Percentiles rank a stretch among this genome's conserved stretches.
Evolutionary conservation across 2,797 vertebrate genomes (phyloP).

Genomic region (Halcyon badia): DNA sequence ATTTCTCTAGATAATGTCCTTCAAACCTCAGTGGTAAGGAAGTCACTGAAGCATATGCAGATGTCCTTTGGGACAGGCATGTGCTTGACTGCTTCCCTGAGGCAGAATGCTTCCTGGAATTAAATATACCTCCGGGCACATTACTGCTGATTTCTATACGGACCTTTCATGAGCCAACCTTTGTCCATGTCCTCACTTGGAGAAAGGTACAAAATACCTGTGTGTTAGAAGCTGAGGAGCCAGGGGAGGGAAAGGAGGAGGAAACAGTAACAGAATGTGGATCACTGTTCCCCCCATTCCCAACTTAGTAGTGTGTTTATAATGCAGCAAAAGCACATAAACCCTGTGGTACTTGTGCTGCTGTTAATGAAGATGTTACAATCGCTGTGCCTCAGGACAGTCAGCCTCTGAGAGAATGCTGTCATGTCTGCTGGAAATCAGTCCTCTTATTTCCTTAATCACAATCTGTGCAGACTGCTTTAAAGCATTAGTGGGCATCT

Average conservation of each 20-base stretch:
- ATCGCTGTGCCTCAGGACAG: not conserved
- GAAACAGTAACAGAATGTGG: not conserved
- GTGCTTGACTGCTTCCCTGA: not conserved
- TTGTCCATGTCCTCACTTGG: not conserved
- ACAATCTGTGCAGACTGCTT: not conserved
- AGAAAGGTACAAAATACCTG: not conserved
- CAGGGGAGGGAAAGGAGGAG: not conserved
- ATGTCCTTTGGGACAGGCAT: not conserved
- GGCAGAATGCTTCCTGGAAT: not conserved
- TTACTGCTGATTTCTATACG: not conserved
- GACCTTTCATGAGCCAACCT: not conserved
- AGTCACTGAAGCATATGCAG: not conserved
- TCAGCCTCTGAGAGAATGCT: not conserved
- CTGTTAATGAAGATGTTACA: not conserved
- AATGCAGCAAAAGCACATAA: not conserved
- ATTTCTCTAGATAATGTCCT: not conserved
- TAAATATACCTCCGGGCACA: not conserved
- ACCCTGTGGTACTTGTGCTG: not conserved
- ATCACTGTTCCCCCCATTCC: fast-evolving
- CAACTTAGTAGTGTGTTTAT: not conserved
- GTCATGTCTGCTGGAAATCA: not conserved
- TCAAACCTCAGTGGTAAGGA: not conserved
- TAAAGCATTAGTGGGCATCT: not conserved
- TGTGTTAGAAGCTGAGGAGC: not conserved
- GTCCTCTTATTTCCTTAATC: not conserved